Evolutionary conservation across 1,140 invertebrate species (phyloP).

Genomic region (Drosophila prosaltans): DNA sequence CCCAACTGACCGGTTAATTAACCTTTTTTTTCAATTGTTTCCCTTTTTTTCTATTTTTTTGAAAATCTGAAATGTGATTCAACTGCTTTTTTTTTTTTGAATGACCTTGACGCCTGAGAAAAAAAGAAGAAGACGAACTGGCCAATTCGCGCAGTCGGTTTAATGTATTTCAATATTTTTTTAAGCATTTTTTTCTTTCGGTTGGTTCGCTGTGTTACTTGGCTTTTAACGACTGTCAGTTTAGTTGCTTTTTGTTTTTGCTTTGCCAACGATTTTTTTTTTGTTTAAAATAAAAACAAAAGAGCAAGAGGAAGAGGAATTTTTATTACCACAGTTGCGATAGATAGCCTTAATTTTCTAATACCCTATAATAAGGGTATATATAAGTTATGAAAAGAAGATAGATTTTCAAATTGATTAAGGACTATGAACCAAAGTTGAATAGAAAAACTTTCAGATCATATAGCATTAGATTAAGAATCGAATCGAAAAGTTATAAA

Average conservation of each 20-base stretch:
- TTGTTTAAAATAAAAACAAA: constrained; percentile 44
- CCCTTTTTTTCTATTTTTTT: not conserved
- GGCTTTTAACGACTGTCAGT: constrained; percentile 51
- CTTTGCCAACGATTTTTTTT: constrained; percentile 53
- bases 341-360: not conserved
- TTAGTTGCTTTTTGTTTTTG: constrained; percentile 11
- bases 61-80: not conserved
- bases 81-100: not conserved
- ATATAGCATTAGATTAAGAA: no score
- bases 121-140: not conserved
- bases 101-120: not conserved
- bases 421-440: no score
- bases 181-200: not conserved
- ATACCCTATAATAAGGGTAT: constrained; percentile 1
- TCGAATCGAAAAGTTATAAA: no score
- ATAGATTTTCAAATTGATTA: no score
- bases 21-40: constrained; percentile 8
- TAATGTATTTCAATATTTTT: constrained; percentile 12
- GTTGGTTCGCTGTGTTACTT: constrained; percentile 10
- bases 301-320: constrained; percentile 25
- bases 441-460: no score
- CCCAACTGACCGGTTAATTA: constrained; percentile 1
- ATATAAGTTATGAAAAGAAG: no score
- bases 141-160: constrained; percentile 10
- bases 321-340: constrained; percentile 48